Conservation (phyloP, 2,888 invertebrate species). For the Microplitis manilae region DNA sequence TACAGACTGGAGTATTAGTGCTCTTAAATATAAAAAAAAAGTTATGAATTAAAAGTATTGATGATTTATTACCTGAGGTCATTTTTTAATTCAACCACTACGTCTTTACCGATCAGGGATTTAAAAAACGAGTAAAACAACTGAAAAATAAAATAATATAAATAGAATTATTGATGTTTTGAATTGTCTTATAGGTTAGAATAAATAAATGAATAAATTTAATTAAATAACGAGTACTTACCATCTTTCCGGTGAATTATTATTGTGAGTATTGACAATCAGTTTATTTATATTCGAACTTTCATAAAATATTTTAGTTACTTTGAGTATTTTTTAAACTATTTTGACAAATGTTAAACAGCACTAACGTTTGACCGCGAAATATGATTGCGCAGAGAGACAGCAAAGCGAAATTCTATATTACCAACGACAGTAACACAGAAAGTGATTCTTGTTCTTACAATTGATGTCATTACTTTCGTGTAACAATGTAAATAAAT, state of each 20-base stretch:
- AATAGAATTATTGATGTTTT: not conserved
- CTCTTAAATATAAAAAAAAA: not conserved
- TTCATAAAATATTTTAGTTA: not conserved
- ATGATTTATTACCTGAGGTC: conserved; percentile 84
- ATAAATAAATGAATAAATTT: not conserved
- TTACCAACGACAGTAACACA: too few relatives aligned
- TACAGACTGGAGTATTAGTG: not conserved
- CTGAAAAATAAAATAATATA: conserved; percentile 68
- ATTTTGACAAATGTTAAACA: not conserved
- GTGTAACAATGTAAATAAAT: too few relatives aligned
- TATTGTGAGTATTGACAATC: not conserved
- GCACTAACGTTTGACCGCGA: too few relatives aligned
- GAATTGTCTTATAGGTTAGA: not conserved
- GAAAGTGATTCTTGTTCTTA: too few relatives aligned
- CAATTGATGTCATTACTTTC: too few relatives aligned
- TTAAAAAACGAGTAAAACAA: conserved; percentile 99
- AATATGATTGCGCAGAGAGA: too few relatives aligned
- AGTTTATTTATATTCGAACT: not conserved
- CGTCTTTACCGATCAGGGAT: conserved; percentile 97
- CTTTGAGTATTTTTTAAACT: not conserved
- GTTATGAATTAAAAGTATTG: not conserved
- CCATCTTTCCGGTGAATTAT: not conserved
- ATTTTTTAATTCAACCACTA: conserved; percentile 98
- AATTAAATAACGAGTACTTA: not conserved
- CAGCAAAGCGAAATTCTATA: too few relatives aligned